Conservation (phyloP, 2,797 vertebrate genomes). For the Vipera latastei region DNA sequence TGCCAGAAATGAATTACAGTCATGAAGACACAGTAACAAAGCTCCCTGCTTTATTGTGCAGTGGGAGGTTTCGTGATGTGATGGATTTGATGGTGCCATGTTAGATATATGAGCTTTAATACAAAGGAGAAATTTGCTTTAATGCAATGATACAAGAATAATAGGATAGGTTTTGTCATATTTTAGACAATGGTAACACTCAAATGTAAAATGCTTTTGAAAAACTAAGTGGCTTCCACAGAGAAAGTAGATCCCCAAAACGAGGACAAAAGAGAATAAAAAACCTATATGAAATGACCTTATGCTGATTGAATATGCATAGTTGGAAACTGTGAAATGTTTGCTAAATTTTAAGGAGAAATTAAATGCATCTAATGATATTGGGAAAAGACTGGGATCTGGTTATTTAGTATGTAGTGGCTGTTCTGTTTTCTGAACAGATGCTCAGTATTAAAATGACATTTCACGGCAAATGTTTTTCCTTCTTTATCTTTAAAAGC, state of each 20-base stretch:
- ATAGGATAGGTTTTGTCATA: neutral
- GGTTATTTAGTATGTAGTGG: neutral
- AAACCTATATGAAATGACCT: neutral
- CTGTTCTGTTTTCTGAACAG: neutral
- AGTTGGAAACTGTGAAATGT: neutral
- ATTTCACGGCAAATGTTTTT: neutral
- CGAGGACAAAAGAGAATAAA: neutral
- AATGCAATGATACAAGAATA: neutral
- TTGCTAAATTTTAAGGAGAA: neutral
- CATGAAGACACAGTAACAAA: neutral
- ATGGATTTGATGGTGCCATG: neutral
- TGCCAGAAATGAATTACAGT: slow-evolving; percentile 2
- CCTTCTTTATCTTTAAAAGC: neutral
- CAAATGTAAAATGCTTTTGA: neutral
- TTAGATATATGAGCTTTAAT: neutral
- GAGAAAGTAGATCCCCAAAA: neutral
- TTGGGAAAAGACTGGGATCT: neutral
- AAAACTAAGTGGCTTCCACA: neutral
- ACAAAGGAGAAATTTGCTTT: neutral
- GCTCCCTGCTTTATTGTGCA: neutral
- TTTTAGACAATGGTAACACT: neutral
- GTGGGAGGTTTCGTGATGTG: neutral
- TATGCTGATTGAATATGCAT: neutral
- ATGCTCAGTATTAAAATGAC: neutral
- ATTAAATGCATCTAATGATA: neutral